Conservation (phyloP, 2,888 invertebrate species). For the Trichogramma evanescens region DNA sequence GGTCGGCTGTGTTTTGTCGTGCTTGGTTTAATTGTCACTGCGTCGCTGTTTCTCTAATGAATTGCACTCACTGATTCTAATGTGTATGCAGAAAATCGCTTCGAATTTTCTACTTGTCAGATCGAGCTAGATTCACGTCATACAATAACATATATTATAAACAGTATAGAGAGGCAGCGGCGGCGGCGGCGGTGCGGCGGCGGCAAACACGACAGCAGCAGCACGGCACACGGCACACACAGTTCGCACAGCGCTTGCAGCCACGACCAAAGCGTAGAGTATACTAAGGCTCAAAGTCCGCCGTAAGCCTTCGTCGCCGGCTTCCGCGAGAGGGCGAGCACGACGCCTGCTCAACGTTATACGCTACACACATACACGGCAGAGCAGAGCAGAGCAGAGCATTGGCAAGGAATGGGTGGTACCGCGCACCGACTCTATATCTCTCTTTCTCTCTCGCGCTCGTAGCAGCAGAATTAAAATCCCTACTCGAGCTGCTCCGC, state of each 20-base stretch:
- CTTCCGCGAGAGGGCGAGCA: conserved; percentile 26
- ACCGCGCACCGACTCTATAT: not conserved
- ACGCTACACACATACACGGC: not conserved
- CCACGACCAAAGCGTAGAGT: conserved; percentile 44
- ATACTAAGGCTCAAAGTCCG: conserved; percentile 35
- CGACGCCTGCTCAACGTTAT: not conserved
- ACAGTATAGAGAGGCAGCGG: not conserved
- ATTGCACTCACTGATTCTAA: too few species aligned
- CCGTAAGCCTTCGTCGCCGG: conserved; percentile 25
- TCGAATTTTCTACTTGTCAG: too few species aligned
- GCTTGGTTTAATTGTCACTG: too few species aligned
- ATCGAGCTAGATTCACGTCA: too few species aligned
- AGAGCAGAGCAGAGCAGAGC: not conserved
- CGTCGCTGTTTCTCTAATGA: too few species aligned
- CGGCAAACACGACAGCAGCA: not conserved
- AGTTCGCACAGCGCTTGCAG: conserved; percentile 31
- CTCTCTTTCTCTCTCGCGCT: conserved; percentile 1
- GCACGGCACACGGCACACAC: not conserved
- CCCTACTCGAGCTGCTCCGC: not conserved
- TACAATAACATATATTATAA: too few species aligned
- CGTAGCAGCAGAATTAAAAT: not conserved
- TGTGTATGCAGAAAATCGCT: too few species aligned
- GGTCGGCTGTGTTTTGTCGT: too few species aligned
- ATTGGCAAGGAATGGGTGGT: not conserved
- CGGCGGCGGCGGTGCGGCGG: not conserved